Conservation (phyloP, 2,113 vertebrate genomes). For the Sturnus vulgaris region DNA sequence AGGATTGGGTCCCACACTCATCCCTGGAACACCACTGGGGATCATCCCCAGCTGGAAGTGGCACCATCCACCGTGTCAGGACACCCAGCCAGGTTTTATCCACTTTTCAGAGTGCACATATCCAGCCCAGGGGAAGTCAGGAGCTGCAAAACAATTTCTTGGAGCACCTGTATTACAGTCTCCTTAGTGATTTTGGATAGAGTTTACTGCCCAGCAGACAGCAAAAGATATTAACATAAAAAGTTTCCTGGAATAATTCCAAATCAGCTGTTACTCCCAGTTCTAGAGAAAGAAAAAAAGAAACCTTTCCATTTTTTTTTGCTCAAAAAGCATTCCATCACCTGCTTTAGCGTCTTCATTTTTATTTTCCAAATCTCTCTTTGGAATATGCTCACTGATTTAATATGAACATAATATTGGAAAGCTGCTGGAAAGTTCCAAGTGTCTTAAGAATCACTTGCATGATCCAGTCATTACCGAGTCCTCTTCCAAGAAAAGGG, state of each 20-base stretch:
- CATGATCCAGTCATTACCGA: neutral
- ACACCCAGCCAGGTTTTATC: neutral
- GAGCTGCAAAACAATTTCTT: neutral
- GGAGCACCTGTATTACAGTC: neutral
- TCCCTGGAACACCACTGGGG: neutral
- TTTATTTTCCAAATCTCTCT: neutral
- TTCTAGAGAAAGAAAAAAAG: neutral
- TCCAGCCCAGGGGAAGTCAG: neutral
- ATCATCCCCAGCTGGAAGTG: neutral
- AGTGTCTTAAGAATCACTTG: neutral
- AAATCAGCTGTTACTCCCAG: neutral
- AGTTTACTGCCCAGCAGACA: neutral
- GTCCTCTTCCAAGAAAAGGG: neutral
- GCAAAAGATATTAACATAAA: neutral
- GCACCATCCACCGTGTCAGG: neutral
- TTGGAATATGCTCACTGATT: neutral
- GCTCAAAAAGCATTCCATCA: neutral
- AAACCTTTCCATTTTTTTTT: neutral
- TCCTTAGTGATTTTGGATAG: neutral
- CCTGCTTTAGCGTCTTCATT: neutral
- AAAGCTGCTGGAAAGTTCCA: neutral
- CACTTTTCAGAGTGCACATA: no score
- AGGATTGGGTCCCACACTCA: neutral
- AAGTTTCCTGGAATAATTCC: neutral
- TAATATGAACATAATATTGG: neutral